These are phyloP conservation scores for Pristionchus fissidentatus DNA, from an alignment of 2,888 invertebrate species.

Conservation along the genomic window DNA sequence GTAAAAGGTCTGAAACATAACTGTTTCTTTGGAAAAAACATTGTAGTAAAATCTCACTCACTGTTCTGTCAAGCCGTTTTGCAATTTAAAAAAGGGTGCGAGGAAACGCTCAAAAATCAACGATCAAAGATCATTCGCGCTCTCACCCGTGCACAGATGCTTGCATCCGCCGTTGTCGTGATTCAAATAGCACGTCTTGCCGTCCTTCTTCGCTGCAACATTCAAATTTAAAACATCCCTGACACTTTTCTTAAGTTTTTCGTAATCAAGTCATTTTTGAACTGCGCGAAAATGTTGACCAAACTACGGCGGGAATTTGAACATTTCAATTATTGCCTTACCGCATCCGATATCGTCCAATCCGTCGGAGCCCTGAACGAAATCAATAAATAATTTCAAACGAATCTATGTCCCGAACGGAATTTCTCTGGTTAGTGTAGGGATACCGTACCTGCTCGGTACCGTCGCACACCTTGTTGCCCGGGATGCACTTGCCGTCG, in stretches of 20 bases:
- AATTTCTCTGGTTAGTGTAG: background rate
- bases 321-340: conserved; percentile 76
- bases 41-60: background rate
- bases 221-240: background rate
- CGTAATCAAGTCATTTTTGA: background rate
- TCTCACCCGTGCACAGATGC: conserved; percentile 92
- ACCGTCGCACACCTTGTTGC: conserved; percentile 94
- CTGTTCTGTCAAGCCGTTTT: too few species aligned
- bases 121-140: conserved; percentile 18
- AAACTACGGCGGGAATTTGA: background rate
- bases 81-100: background rate
- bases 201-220: conserved; percentile 64
- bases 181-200: conserved; percentile 68
- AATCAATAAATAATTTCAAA: background rate
- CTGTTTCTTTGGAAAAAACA: background rate
- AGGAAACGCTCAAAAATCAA: background rate
- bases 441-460: conserved; percentile 80
- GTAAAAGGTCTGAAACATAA: background rate
- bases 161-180: conserved; percentile 93
- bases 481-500: conserved; percentile 91
- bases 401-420: too few species aligned
- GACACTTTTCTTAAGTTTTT: background rate
- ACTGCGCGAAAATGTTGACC: background rate
- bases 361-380: conserved; percentile 86
- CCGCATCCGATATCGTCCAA: conserved; percentile 95